phyloP scores from a whole-genome alignment of 30 jellyfish, hydroid and myxozoan genomes.

The Catostylus mosaicus region DNA sequence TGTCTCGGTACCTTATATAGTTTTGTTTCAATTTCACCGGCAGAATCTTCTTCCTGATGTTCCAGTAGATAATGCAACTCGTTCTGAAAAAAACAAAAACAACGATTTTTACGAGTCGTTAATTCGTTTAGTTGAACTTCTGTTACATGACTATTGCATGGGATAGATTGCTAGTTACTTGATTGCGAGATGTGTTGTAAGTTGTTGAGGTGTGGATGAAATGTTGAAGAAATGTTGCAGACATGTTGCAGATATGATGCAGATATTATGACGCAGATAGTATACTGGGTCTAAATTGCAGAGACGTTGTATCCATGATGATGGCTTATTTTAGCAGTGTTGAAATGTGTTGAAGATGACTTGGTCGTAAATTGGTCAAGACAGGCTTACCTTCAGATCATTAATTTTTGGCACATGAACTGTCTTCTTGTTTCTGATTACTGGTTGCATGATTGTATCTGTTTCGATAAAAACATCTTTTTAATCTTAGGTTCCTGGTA shows the following conservation, averaged over 20 bases:
- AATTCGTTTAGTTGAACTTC: background rate
- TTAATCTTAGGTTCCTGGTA: no score
- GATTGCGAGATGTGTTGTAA: no score
- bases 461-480: background rate
- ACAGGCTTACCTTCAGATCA: slow-evolving; percentile 89
- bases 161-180: no score
- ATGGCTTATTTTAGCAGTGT: no score
- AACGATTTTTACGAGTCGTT: no score
- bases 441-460: slow-evolving; percentile 95
- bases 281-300: no score
- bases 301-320: no score
- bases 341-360: background rate
- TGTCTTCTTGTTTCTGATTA: slow-evolving; percentile 80
- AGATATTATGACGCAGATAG: no score
- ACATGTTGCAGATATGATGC: no score
- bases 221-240: no score
- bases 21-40: slow-evolving; percentile 92
- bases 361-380: no score
- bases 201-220: no score
- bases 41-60: slow-evolving; percentile 96
- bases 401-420: slow-evolving; percentile 75
- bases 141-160: background rate
- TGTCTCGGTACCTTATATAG: slow-evolving; percentile 79
- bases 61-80: slow-evolving; percentile 74
- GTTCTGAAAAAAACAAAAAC: slow-evolving; percentile 41